Conservation (phyloP, 2,888 invertebrate genomes). For the Halictus quadricinctus region DNA sequence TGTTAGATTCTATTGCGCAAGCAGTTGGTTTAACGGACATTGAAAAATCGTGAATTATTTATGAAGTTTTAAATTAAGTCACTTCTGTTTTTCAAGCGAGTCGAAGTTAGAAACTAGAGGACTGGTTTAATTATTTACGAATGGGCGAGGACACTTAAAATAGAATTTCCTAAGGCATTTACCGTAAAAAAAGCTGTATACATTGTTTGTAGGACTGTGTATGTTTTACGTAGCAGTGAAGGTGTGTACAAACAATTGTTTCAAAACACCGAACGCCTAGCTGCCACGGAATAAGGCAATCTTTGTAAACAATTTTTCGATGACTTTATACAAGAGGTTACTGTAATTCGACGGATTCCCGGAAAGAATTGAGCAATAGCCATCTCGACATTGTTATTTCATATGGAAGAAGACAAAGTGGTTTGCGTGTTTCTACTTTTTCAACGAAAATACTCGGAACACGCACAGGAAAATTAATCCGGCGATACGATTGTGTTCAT, state of each 20-base stretch:
- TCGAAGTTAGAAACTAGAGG: not conserved
- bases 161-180: not conserved
- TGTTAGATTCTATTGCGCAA: not conserved
- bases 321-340: not conserved
- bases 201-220: not conserved
- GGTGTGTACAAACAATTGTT: not conserved
- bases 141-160: not conserved
- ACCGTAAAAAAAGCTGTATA: not conserved
- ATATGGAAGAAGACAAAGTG: not conserved
- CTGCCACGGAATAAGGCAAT: not conserved
- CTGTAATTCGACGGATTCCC: not conserved
- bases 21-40: not conserved
- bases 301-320: not conserved
- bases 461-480: slow-evolving; percentile 1
- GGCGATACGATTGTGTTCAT: not conserved
- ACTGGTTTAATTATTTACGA: not conserved
- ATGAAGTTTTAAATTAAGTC: slow-evolving; percentile 1
- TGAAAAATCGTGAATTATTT: slow-evolving; percentile 3
- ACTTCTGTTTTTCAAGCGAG: not conserved
- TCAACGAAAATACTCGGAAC: not conserved
- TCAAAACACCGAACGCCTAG: not conserved
- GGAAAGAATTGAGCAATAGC: not conserved
- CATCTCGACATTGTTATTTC: not conserved
- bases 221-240: not conserved
- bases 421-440: not conserved